phyloP scores from a whole-genome alignment of 2,797 vertebrate species.

The Acrossocheilus wenchowensis region DNA sequence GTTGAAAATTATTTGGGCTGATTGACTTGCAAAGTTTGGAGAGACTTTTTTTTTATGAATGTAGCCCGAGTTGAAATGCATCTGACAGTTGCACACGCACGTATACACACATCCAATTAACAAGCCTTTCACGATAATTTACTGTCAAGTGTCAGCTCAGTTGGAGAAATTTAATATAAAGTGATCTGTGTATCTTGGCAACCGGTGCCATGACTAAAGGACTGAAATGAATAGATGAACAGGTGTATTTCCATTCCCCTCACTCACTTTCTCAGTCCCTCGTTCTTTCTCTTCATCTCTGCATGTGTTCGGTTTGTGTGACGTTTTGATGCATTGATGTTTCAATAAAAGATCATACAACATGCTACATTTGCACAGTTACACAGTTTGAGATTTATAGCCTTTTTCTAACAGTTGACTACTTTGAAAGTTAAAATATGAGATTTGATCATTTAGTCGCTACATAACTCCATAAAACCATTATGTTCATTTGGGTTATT shows the following conservation, averaged over 20 bases:
- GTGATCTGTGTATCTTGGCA: slow-evolving; percentile 79
- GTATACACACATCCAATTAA: slow-evolving; percentile 56
- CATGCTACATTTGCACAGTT: not conserved
- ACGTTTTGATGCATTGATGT: not conserved
- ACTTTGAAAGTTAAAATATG: not conserved
- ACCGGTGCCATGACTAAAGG: slow-evolving; percentile 65
- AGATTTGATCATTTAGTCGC: not conserved
- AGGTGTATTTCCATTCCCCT: slow-evolving; percentile 61
- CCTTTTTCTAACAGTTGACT: not conserved
- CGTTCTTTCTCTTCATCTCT: slow-evolving; percentile 17
- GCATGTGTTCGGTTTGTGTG: not conserved
- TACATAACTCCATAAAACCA: not conserved
- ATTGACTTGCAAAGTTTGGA: slow-evolving; percentile 52
- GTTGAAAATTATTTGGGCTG: slow-evolving; percentile 44
- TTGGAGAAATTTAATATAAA: slow-evolving; percentile 78
- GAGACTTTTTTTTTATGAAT: slow-evolving; percentile 31
- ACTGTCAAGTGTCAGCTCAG: slow-evolving; percentile 71
- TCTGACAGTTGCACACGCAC: slow-evolving; percentile 19
- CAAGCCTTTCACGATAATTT: slow-evolving; percentile 74
- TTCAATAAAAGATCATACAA: not conserved
- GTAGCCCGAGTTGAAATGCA: slow-evolving; percentile 34
- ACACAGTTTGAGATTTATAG: not conserved
- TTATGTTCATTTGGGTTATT: not conserved
- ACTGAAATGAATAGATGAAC: slow-evolving; percentile 63
- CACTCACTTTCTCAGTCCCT: slow-evolving; percentile 13